phyloP scores from a whole-genome alignment of 2,113 vertebrate genomes.

The Penelope pileata region DNA sequence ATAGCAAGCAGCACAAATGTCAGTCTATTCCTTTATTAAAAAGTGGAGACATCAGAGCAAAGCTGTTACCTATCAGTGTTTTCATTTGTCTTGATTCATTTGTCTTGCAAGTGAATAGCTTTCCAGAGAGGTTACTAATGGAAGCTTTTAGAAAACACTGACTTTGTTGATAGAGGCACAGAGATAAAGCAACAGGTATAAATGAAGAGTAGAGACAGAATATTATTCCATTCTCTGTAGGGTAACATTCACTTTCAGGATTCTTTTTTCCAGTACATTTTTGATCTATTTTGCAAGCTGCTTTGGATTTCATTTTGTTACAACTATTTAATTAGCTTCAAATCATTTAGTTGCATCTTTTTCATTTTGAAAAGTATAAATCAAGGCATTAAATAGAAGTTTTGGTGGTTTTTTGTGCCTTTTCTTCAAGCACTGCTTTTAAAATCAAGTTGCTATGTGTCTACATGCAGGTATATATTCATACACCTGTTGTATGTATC shows the following conservation, averaged over 20 bases:
- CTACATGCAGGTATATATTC: background rate
- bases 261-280: background rate
- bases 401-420: background rate
- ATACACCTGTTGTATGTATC: background rate
- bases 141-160: background rate
- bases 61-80: background rate
- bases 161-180: background rate
- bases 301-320: background rate
- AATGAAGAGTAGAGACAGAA: background rate
- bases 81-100: background rate
- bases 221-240: background rate
- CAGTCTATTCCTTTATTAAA: background rate
- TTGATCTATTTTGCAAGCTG: background rate
- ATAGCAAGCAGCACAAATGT: background rate
- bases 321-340: background rate
- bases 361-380: background rate
- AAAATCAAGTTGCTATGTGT: background rate
- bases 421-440: background rate
- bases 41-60: background rate
- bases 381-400: background rate
- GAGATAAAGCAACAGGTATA: conserved; percentile 3
- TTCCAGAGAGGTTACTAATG: background rate
- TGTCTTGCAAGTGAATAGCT: background rate
- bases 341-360: background rate
- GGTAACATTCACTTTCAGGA: background rate